Percentiles rank a stretch among this genome's conserved stretches.
Evolutionary conservation across 2,113 vertebrate genomes (phyloP).

Genomic region (Vireo altiloquus): DNA sequence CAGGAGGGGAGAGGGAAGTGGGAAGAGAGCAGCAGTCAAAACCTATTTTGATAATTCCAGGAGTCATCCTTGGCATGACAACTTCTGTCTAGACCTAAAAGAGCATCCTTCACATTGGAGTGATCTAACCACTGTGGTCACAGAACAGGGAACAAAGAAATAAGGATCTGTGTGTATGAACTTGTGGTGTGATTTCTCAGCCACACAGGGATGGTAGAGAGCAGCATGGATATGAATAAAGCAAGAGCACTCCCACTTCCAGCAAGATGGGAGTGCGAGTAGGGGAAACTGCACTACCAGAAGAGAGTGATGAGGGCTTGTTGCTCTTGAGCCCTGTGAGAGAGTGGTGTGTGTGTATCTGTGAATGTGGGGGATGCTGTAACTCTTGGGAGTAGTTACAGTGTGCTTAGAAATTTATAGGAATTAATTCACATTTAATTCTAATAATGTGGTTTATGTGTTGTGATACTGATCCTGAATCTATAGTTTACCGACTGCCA

Average conservation of each 20-base stretch:
- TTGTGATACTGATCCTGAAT: neutral
- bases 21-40: neutral
- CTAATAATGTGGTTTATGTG: neutral
- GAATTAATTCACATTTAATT: neutral
- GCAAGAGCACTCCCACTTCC: neutral
- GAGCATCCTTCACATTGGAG: accelerated
- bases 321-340: neutral
- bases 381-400: neutral
- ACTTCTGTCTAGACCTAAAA: neutral
- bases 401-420: neutral
- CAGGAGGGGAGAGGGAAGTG: neutral
- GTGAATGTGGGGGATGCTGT: neutral
- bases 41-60: neutral
- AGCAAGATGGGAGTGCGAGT: neutral
- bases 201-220: neutral
- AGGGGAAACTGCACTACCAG: neutral
- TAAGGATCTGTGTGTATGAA: neutral
- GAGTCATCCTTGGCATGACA: neutral
- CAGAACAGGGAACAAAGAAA: neutral
- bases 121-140: accelerated
- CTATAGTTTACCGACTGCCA: neutral
- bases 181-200: neutral
- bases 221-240: neutral
- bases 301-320: neutral
- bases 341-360: neutral